Base-by-base conservation (phyloP, 2,888 invertebrate genomes). In the Dicranocentrus wangi region DNA sequence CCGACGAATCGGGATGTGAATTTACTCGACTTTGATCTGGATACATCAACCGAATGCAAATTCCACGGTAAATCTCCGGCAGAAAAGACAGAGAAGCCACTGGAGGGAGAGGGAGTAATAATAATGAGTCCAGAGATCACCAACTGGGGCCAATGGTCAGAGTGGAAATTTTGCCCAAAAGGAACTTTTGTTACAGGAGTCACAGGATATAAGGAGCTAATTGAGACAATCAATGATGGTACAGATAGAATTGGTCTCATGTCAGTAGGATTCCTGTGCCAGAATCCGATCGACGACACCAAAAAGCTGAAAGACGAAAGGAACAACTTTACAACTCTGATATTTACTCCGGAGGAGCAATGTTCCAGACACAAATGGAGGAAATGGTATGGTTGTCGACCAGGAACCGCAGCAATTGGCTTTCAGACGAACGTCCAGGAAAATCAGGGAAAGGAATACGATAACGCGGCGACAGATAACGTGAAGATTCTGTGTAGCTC, bases 381-480 rank as follows among this genome's bases (percentile, higher is more conserved):
- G 10, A 28, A 17, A 32, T 66, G 66, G 66, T 66, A 47, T n/a
- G 5, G 23, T 1, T 66, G 66, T 13, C 47, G 27, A 17, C 47
- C 43, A 8, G 43, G 47, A 7, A n/a, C n/a, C 32, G 66, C 39
- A 7, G 27, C n/a, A 3, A 51, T 66, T 10, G 66, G 47, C 1
- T 51, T 66, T 21, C 47, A 66, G 27, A n/a, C 15, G 19, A 28
- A 28, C 2, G 28, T 28, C 10, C 19, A 19, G 8, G 39, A 28
- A 19, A 28, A 32, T 17, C 28, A 28, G 32, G 61, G 61, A 1
- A 8, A 15, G 19, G 61, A 61, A 8, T n/a, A 17, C 1, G 61
- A 82, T 17, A 65, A 78, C 43, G 58, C 78, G 32, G 82, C 69
- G 1, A 65, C 78, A 8, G 82, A 82, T 19, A 63, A 63, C 19